Conservation (phyloP, 2,797 vertebrate genomes). For the Danio aesculapii region DNA sequence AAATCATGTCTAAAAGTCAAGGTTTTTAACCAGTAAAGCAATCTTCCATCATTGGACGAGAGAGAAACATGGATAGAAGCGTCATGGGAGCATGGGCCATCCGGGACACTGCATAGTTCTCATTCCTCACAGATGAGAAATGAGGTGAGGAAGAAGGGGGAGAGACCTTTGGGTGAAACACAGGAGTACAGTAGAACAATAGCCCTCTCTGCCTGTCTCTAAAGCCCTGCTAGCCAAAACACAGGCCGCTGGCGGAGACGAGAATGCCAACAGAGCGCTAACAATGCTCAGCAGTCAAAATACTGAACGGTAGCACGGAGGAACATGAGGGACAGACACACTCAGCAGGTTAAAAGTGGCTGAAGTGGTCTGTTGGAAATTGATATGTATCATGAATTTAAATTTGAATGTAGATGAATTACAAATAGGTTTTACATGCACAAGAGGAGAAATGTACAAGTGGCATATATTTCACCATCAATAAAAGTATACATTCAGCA, state of each 20-base stretch:
- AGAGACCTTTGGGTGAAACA: slow-evolving; percentile 36
- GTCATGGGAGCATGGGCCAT: slow-evolving; percentile 19
- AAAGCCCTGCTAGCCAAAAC: slow-evolving; percentile 49
- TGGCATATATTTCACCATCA: no score
- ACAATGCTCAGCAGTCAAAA: slow-evolving; percentile 45
- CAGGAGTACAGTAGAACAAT: slow-evolving; percentile 56
- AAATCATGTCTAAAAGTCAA: neutral
- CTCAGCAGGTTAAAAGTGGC: neutral
- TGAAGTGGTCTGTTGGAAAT: no score
- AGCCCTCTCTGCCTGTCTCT: slow-evolving; percentile 36
- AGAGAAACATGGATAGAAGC: neutral
- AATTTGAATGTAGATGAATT: no score
- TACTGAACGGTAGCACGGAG: neutral
- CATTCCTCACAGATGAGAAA: slow-evolving; percentile 58
- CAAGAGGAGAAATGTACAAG: no score
- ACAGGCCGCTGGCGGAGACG: slow-evolving; percentile 33
- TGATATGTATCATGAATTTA: no score
- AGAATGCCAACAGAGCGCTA: slow-evolving; percentile 18
- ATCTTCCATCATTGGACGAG: neutral
- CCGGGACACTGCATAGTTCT: slow-evolving; percentile 52
- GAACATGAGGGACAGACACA: slow-evolving; percentile 9
- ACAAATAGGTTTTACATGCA: no score
- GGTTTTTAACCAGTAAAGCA: slow-evolving; percentile 1
- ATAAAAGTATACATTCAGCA: no score
- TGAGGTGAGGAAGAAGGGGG: slow-evolving; percentile 36